Conservation (phyloP, 2,797 vertebrate species). For the Scomberomorus guttatus region DNA sequence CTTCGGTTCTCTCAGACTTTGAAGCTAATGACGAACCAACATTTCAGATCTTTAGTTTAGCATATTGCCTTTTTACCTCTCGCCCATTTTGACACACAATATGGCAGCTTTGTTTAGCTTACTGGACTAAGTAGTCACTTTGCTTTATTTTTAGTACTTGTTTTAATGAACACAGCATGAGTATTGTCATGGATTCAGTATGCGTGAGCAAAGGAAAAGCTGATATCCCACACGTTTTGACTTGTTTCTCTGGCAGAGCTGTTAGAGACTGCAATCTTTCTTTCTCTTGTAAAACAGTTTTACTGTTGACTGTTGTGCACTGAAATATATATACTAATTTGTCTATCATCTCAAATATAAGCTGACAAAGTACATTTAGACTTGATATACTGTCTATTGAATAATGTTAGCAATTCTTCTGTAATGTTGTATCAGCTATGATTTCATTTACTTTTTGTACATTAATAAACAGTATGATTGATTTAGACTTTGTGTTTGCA, state of each 20-base stretch:
- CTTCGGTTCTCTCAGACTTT: slow-evolving; percentile 81
- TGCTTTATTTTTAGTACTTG: slow-evolving; percentile 87
- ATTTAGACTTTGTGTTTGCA: slow-evolving; percentile 90
- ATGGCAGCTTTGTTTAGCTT: slow-evolving; percentile 89
- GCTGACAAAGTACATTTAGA: slow-evolving; percentile 87
- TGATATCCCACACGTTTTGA: slow-evolving; percentile 75
- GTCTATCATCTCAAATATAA: slow-evolving; percentile 87
- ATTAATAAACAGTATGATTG: slow-evolving; percentile 84
- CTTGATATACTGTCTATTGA: slow-evolving; percentile 88
- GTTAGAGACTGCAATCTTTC: slow-evolving; percentile 78
- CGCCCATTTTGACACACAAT: slow-evolving; percentile 81
- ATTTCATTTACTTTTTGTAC: slow-evolving; percentile 88
- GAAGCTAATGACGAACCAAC: slow-evolving; percentile 85
- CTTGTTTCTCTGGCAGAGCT: slow-evolving; percentile 84
- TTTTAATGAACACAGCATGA: slow-evolving; percentile 88
- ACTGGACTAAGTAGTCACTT: slow-evolving; percentile 85
- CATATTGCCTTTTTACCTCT: slow-evolving; percentile 89
- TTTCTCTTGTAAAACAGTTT: slow-evolving; percentile 86
- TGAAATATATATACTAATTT: slow-evolving; percentile 86
- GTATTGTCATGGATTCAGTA: slow-evolving; percentile 83
- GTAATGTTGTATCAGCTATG: slow-evolving; percentile 97
- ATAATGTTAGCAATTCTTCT: slow-evolving; percentile 91
- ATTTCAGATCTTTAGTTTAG: slow-evolving; percentile 90
- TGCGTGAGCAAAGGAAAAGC: slow-evolving; percentile 71
- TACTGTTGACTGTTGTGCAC: slow-evolving; percentile 89